Evolutionary conservation across 2,888 invertebrate species (phyloP), one percentile per base, ranked within the genome.

Genomic region (Caenorhabditis panamensis): DNA sequence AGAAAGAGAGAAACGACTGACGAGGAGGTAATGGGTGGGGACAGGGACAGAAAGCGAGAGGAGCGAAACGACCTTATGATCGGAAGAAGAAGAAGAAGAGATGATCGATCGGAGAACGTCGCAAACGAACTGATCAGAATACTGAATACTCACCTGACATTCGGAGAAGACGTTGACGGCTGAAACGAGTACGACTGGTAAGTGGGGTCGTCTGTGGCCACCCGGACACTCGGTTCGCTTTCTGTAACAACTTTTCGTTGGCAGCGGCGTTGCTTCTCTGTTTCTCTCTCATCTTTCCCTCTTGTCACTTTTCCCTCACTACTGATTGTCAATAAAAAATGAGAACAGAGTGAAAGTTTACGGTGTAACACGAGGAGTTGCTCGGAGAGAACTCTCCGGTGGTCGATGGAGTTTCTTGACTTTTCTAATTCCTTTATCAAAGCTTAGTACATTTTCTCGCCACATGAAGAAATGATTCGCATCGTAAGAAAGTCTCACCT

Each of bases 111-210:
- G 41, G 31, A 20, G 41, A 41, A 41, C 41, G n/a, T 28, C 36
- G 53, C 31, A 31, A 31, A 31, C n/a, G n/a, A n/a, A n/a, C n/a
- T 31, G 5, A 31, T 31, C 31, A 31, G 31, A 31, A 31, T 18
- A 36, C 66, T 28, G 54, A 53, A 28, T 18, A 36, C 66, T 28
- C 53, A 75, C 75, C 75, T 37, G 58, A 56, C 49, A 37, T 66
- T 66, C 28, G 61, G 0, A 28, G 61, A 61, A 61, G 75, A 67
- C 31, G 80, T 80, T n/a, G 80, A 75, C 20, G 80, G 80, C 53
- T 79, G 79, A 41, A 75, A 80, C 28, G 80, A 58, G 75, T 80
- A 80, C 20, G 80, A 80, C 20, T 80, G 80, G 51, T 61, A 80
- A 20, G 58, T 75, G 20, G 80, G 80, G 51, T 80, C 80, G 75